Percentiles rank a stretch among this genome's conserved stretches.
Evolutionary conservation across 2,113 vertebrate species (phyloP).

Genomic region (Alexandromys fortis): DNA sequence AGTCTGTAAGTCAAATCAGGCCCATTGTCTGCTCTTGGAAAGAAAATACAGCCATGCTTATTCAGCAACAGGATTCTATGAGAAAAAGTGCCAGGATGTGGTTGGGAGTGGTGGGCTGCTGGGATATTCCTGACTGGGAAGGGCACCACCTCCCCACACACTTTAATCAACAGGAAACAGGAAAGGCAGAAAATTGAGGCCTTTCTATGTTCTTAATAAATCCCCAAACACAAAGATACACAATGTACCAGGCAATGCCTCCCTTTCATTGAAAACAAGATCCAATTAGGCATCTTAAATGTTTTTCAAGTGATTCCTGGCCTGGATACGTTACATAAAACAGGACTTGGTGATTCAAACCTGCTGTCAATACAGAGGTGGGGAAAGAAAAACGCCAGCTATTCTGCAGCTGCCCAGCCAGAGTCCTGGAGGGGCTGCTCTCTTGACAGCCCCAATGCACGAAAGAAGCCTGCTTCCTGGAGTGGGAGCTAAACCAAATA

Average conservation of each 20-base stretch:
- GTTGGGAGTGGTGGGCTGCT: background rate
- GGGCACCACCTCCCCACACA: background rate
- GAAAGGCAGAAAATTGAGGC: constrained; percentile 1
- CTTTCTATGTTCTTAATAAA: constrained; percentile 56
- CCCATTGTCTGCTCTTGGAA: background rate
- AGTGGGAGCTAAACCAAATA: constrained; percentile 72
- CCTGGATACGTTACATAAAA: constrained; percentile 66
- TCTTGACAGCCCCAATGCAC: background rate
- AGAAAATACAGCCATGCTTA: background rate
- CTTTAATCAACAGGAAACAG: constrained; percentile 15
- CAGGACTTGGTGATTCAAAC: constrained; percentile 66
- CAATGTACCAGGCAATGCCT: constrained; percentile 15
- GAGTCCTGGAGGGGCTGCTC: constrained; percentile 28
- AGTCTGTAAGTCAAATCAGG: background rate
- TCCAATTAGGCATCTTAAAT: constrained; percentile 57
- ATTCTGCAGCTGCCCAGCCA: constrained; percentile 30
- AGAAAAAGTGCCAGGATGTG: background rate
- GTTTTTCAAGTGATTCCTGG: constrained; percentile 61
- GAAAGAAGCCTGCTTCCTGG: background rate
- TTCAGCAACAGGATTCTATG: background rate
- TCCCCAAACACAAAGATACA: constrained; percentile 59
- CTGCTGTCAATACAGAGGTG: constrained; percentile 66
- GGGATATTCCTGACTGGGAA: background rate
- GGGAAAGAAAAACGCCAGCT: constrained; percentile 49
- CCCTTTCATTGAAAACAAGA: constrained; percentile 30